Percentiles rank a stretch among this genome's conserved stretches.
Conservation (phyloP, 2,113 vertebrate genomes). For the Pandion haliaetus region DNA sequence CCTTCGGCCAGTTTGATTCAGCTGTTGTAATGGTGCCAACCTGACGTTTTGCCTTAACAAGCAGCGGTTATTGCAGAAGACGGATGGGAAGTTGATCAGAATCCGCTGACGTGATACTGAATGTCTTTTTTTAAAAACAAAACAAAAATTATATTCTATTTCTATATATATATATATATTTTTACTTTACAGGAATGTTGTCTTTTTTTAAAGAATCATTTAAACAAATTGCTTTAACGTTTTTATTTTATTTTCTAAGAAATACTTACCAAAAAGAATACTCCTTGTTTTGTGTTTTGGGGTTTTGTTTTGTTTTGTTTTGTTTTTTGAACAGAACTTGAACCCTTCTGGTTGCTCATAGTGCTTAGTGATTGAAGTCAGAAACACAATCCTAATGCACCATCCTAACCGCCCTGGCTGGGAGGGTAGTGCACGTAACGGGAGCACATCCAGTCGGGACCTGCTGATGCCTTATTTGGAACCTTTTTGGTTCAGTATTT, state of each 20-base stretch:
- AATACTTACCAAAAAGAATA: conserved; percentile 68
- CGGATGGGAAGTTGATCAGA: background rate
- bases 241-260: conserved; percentile 71
- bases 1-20: background rate
- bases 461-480: conserved; percentile 73
- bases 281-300: background rate
- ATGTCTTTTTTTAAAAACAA: conserved; percentile 26
- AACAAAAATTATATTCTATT: conserved; percentile 25
- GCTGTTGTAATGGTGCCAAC: conserved; percentile 25
- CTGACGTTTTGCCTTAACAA: conserved; percentile 73
- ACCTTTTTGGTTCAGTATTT: conserved; percentile 41
- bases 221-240: conserved; percentile 27
- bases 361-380: background rate
- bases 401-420: background rate
- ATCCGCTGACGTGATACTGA: conserved; percentile 18
- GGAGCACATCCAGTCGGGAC: conserved; percentile 25
- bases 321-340: background rate
- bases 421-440: background rate
- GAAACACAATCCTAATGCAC: background rate
- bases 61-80: background rate
- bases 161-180: conserved; percentile 58
- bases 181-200: conserved; percentile 61
- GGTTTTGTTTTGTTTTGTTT: too few species aligned
- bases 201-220: conserved; percentile 66
- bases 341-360: conserved; percentile 46